Percentiles rank a stretch among this genome's conserved stretches.
phyloP scores from a whole-genome alignment of 2,888 invertebrate genomes.

The Salticus scenicus region DNA sequence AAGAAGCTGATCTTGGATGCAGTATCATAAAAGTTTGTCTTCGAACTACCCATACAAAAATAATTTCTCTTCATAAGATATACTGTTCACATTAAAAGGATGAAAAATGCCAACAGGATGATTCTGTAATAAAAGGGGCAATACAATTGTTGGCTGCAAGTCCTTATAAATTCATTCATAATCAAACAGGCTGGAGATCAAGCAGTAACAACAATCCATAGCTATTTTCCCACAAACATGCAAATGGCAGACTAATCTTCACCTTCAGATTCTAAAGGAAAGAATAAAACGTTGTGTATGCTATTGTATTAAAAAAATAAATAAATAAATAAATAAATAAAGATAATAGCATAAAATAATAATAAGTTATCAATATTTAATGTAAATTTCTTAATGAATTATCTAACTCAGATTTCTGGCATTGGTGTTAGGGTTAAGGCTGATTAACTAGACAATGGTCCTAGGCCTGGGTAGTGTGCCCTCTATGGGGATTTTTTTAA shows the following conservation, averaged over 20 bases:
- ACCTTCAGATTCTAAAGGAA: constrained; percentile 52
- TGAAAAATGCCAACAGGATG: constrained; percentile 40
- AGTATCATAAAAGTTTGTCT: constrained; percentile 16
- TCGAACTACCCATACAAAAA: constrained; percentile 53
- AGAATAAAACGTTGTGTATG: neutral
- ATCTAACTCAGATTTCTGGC: too few relatives aligned
- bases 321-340: neutral
- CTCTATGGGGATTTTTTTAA: too few relatives aligned
- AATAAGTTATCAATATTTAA: too few relatives aligned
- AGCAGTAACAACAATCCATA: constrained; percentile 49
- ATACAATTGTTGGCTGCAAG: constrained; percentile 28
- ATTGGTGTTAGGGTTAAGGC: too few relatives aligned
- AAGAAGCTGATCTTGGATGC: constrained; percentile 7
- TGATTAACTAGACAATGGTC: too few relatives aligned
- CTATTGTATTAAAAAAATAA: neutral
- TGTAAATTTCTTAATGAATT: too few relatives aligned
- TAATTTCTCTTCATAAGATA: constrained; percentile 50
- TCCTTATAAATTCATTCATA: constrained; percentile 29
- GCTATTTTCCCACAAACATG: neutral
- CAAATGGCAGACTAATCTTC: constrained; percentile 46
- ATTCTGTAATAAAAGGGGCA: constrained; percentile 35
- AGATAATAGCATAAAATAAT: neutral
- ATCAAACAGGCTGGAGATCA: constrained; percentile 35
- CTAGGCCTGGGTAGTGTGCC: too few relatives aligned
- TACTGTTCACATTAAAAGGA: constrained; percentile 46